These are phyloP conservation scores for Caranx melampygus DNA, from an alignment of 2,113 vertebrate genomes.

Conservation along the genomic window DNA sequence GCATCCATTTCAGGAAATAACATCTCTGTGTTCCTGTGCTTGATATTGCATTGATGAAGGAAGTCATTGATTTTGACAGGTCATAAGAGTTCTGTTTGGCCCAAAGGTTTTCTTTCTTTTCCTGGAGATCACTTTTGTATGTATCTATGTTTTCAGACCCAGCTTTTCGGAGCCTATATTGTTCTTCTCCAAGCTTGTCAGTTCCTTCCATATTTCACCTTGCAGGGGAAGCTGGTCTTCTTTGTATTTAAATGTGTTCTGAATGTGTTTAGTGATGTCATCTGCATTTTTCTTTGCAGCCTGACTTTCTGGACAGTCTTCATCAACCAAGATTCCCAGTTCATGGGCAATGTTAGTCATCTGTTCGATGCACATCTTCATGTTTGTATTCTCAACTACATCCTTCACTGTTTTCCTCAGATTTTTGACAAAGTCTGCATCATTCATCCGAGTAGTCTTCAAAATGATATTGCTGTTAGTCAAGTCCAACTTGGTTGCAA, in stretches of 20 bases:
- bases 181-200: slow-evolving; percentile 77
- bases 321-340: slow-evolving; percentile 74
- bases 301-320: slow-evolving; percentile 62
- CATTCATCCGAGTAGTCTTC: slow-evolving; percentile 63
- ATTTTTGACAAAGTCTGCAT: slow-evolving; percentile 66
- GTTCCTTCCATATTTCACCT: slow-evolving; percentile 70
- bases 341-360: slow-evolving; percentile 64
- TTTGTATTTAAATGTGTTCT: slow-evolving; percentile 68
- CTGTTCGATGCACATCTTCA: slow-evolving; percentile 40
- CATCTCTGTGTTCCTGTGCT: slow-evolving; percentile 51
- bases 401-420: slow-evolving; percentile 37
- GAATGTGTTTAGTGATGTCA: slow-evolving; percentile 54
- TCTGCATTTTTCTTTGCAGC: slow-evolving; percentile 64
- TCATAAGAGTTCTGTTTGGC: slow-evolving; percentile 41
- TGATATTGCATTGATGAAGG: slow-evolving; percentile 69
- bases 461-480: slow-evolving; percentile 54
- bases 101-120: slow-evolving; percentile 51
- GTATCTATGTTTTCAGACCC: slow-evolving; percentile 59
- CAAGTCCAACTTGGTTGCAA: slow-evolving; percentile 41
- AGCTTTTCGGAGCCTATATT: slow-evolving; percentile 64
- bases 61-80: slow-evolving; percentile 64
- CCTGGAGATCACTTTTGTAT: slow-evolving; percentile 63
- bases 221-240: slow-evolving; percentile 69
- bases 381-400: slow-evolving; percentile 17
- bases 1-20: slow-evolving; percentile 81